Evolutionary conservation across 2,888 invertebrate species (phyloP).

Genomic region (Strigamia transsilvanica): DNA sequence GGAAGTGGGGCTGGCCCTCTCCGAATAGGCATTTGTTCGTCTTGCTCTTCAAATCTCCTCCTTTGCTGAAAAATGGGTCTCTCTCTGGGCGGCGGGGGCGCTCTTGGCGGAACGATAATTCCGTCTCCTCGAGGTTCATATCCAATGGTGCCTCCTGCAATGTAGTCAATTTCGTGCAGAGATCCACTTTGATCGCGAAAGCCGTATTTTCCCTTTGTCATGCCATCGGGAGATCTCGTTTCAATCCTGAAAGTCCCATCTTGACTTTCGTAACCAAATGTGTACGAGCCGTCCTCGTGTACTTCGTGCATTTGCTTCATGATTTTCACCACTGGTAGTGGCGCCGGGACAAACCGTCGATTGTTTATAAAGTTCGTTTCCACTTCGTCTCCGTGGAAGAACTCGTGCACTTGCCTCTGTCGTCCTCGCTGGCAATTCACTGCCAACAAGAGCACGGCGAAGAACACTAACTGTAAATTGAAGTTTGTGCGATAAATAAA

Average conservation of each 20-base stretch:
- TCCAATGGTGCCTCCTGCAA: conserved; percentile 67
- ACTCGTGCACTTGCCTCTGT: not conserved
- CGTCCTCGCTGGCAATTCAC: not conserved
- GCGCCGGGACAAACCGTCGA: conserved; percentile 50
- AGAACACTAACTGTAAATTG: not conserved
- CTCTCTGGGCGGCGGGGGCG: conserved; percentile 51
- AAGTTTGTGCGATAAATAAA: not conserved
- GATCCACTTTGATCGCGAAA: conserved; percentile 80
- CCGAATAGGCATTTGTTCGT: not conserved
- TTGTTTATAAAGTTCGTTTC: not conserved
- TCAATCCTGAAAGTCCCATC: conserved; percentile 88
- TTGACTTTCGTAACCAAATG: conserved; percentile 84
- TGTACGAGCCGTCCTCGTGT: conserved; percentile 84
- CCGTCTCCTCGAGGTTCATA: conserved; percentile 59
- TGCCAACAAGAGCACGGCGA: not conserved
- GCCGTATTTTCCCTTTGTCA: conserved; percentile 84
- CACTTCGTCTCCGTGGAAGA: not conserved
- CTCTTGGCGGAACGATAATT: conserved; percentile 56
- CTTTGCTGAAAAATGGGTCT: not conserved
- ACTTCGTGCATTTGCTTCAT: conserved; percentile 81
- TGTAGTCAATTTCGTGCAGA: conserved; percentile 81
- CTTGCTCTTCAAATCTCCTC: conserved; percentile 4
- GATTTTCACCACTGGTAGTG: conserved; percentile 67
- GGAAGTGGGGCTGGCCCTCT: not conserved
- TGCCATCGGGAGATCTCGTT: conserved; percentile 83